Evolutionary conservation across 2,113 vertebrate genomes (phyloP).

Genomic region (Nesospiza acunhae): DNA sequence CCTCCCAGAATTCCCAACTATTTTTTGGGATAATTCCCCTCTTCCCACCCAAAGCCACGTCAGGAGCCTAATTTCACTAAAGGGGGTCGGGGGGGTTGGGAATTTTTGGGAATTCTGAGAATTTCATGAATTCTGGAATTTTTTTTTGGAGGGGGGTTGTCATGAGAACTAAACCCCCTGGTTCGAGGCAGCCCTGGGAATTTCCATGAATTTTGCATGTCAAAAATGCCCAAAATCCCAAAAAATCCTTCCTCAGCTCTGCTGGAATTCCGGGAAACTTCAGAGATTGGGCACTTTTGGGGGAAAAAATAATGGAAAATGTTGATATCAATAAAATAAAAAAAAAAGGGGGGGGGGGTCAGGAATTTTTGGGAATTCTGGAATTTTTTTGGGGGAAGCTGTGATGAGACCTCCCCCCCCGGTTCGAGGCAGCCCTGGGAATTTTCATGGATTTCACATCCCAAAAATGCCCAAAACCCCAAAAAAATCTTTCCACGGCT

Average conservation of each 20-base stretch:
- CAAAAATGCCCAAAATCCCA: too few relatives aligned
- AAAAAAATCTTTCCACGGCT: too few relatives aligned
- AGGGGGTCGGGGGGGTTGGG: neutral
- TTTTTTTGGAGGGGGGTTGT: neutral
- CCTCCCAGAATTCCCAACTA: too few relatives aligned
- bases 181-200: neutral
- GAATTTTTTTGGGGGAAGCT: neutral
- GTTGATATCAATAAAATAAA: too few relatives aligned
- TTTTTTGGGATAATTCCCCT: neutral
- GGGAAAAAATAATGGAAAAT: too few relatives aligned
- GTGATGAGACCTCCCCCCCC: neutral
- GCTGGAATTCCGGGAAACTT: too few relatives aligned
- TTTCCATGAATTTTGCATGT: neutral
- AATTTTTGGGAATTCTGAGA: neutral
- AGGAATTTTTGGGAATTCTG: neutral
- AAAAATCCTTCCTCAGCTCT: too few relatives aligned
- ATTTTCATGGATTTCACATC: neutral
- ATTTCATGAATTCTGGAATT: neutral
- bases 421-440: neutral
- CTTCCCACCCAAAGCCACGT: neutral
- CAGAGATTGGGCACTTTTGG: too few relatives aligned
- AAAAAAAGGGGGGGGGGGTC: neutral
- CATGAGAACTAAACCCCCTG: neutral
- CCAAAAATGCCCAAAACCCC: too few relatives aligned
- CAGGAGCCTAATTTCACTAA: neutral